Conservation (phyloP, 1,140 invertebrate species). For the Cydia fagiglandana region DNA sequence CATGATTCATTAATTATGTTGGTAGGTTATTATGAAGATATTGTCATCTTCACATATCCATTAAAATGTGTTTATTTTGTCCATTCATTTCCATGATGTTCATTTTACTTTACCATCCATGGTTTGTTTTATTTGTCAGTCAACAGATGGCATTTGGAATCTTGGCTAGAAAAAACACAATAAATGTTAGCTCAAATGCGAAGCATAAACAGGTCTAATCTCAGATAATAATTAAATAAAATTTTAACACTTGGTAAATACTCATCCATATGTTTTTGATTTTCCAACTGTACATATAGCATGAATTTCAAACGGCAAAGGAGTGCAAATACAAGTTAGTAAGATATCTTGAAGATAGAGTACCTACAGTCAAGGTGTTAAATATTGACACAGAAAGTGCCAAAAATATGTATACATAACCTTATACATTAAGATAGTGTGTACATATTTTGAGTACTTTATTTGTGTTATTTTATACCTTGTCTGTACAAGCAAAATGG, state of each 20-base stretch:
- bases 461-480: neutral
- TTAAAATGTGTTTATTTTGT: conserved; percentile 36
- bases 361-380: neutral
- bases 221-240: conserved; percentile 29
- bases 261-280: conserved; percentile 19
- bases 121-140: conserved; percentile 45
- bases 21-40: conserved; percentile 41
- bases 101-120: conserved; percentile 74
- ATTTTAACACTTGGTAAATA: conserved; percentile 25
- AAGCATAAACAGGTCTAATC: neutral
- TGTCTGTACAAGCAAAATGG: neutral
- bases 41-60: conserved; percentile 51
- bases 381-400: neutral
- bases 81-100: conserved; percentile 51
- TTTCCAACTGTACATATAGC: conserved; percentile 51
- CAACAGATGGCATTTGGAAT: conserved; percentile 9
- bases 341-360: neutral
- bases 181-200: conserved; percentile 44
- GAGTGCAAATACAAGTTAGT: neutral
- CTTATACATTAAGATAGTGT: neutral
- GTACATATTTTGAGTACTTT: neutral
- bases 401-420: too few relatives aligned
- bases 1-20: conserved; percentile 67
- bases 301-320: conserved; percentile 43
- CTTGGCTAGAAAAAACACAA: conserved; percentile 50